A percentile compares a stretch with the other conserved stretches of the same genome.
These are phyloP conservation scores for Antechinus flavipes DNA, from an alignment of 2,113 vertebrate species.

Conservation along the genomic window DNA sequence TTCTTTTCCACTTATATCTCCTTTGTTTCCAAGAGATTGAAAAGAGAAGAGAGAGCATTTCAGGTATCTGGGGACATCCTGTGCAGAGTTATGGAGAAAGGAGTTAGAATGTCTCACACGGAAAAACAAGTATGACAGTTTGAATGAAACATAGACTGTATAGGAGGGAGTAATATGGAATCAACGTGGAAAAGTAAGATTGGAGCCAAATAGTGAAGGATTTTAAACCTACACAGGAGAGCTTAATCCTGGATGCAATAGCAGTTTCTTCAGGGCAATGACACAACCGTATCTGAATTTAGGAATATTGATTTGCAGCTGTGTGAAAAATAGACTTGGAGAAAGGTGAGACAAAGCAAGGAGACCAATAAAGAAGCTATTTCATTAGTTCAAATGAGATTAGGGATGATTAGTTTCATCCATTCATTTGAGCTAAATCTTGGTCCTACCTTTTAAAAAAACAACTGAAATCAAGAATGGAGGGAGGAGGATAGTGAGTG, in stretches of 20 bases:
- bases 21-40: not conserved
- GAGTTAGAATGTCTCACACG: not conserved
- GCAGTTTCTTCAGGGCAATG: not conserved
- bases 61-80: not conserved
- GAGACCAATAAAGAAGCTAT: not conserved
- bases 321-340: not conserved
- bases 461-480: not conserved
- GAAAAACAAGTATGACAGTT: not conserved
- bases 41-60: not conserved
- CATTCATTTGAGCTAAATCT: not conserved
- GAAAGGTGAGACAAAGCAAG: not conserved
- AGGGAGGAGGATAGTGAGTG: not conserved
- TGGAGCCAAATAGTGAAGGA: not conserved
- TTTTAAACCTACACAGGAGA: not conserved
- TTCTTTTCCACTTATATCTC: too few relatives aligned
- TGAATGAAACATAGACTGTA: not conserved
- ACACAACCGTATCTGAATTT: not conserved
- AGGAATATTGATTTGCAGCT: not conserved
- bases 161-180: not conserved
- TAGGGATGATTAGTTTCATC: not conserved
- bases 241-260: not conserved
- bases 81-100: not conserved
- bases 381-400: not conserved
- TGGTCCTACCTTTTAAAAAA: not conserved
- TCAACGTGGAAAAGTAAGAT: not conserved